A percentile compares a stretch with the other conserved stretches of the same genome.
These are phyloP conservation scores for Congeria kusceri DNA, from an alignment of 2,888 invertebrate species.

Conservation along the genomic window DNA sequence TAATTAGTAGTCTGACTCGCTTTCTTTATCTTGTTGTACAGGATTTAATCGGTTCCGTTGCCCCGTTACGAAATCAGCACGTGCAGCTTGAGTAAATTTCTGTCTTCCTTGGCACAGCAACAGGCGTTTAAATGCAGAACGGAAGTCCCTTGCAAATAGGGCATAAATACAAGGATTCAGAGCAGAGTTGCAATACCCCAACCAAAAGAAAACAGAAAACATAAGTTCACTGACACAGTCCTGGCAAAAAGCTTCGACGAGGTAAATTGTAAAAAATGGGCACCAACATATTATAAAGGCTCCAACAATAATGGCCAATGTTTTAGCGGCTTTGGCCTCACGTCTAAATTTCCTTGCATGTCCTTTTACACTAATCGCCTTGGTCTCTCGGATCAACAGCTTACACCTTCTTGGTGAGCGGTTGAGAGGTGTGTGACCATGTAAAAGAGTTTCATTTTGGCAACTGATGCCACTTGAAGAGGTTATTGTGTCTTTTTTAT, in stretches of 20 bases:
- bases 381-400: constrained; percentile 53
- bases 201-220: constrained; percentile 97
- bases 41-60: constrained; percentile 25
- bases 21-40: constrained; percentile 57
- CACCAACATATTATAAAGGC: constrained; percentile 99
- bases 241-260: constrained; percentile 93
- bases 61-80: constrained; percentile 55
- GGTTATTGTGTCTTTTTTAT: no score
- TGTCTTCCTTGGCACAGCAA: constrained; percentile 85
- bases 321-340: constrained; percentile 99
- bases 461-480: no score
- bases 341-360: constrained; percentile 92
- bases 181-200: constrained; percentile 98
- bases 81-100: constrained; percentile 46
- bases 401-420: constrained; percentile 37
- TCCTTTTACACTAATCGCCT: constrained; percentile 90
- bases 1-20: constrained; percentile 59
- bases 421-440: no score
- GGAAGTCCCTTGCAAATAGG: constrained; percentile 96
- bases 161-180: constrained; percentile 98
- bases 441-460: no score
- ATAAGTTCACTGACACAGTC: constrained; percentile 91
- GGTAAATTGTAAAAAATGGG: constrained; percentile 98
- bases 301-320: constrained; percentile 98
- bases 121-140: constrained; percentile 96